Evolutionary conservation across 2,888 invertebrate genomes (phyloP), one percentile per base, ranked within the genome.

Genomic region (Geotrupes spiniger): DNA sequence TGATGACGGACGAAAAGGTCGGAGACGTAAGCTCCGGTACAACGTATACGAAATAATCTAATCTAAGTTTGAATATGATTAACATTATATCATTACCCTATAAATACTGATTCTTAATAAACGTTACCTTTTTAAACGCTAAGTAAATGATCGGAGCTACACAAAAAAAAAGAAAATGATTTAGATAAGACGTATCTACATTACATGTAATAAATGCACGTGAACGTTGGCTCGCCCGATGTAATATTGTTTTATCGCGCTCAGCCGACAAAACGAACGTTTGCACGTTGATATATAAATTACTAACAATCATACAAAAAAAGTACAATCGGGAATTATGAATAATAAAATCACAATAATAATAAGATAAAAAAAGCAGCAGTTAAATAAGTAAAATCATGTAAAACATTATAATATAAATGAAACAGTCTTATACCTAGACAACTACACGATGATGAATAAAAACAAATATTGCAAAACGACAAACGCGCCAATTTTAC

Each of bases 81-180:
- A 46, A 46, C 39, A 46, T 46, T 37, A 46, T 46, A 39, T 31
- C 15, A 14, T 43, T 43, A 43, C 36, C 39, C 46, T 46, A 46
- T 46, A 46, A 46, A 46, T 46, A 46, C 46, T 46, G 46, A 46
- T 46, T 31, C 33, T 28, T 26, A 41, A 26, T 41, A 41, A 36
- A 36, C 15, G 5, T 16, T 36, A 36, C 36, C n/a, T 16, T 14
- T 6, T n/a, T 16, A n/a, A 16, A 39, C 17, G 25, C 39, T 12
- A 11, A 16, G 17, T 15, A 38, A 15, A 12, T 38, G 15, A 6
- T 38, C 11, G 15, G 12, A 14, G 9, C 11, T 21, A 38, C 25
- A 38, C n/a, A n/a, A 42, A 2, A 14, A 42, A 42, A 12, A 12
- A n/a, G 2, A 14, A 28, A 17, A 39, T 11, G 28, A 28, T 26